Percentiles rank a stretch among this genome's conserved stretches.
phyloP scores from a whole-genome alignment of 1,140 invertebrate species.

The Sinella curviseta region DNA sequence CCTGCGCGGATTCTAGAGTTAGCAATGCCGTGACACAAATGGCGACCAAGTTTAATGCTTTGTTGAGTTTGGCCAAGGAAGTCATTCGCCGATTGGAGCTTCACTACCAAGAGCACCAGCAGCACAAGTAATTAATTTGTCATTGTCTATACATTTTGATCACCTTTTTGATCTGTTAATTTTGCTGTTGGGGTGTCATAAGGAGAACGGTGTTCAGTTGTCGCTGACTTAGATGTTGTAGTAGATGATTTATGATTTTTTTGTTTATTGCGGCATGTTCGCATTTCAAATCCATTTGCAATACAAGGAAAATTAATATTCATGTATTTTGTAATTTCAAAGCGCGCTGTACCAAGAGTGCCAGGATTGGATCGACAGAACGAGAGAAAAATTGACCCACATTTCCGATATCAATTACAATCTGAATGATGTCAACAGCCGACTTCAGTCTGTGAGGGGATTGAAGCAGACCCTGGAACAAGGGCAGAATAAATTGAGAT shows the following conservation, averaged over 20 bases:
- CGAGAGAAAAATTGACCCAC: constrained; percentile 76
- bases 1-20: constrained; percentile 87
- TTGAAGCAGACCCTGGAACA: constrained; percentile 83
- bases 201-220: too few relatives aligned
- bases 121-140: too few relatives aligned
- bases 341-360: constrained; percentile 84
- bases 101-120: constrained; percentile 89
- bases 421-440: constrained; percentile 76
- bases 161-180: too few relatives aligned
- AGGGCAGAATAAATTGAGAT: constrained; percentile 82
- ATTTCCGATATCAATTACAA: constrained; percentile 75
- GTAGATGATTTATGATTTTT: too few relatives aligned
- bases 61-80: constrained; percentile 89
- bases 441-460: constrained; percentile 78
- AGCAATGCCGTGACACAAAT: constrained; percentile 91
- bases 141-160: too few relatives aligned
- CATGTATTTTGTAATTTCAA: too few relatives aligned
- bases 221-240: too few relatives aligned
- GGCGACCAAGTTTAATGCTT: constrained; percentile 88
- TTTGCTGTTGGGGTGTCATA: too few relatives aligned
- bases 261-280: too few relatives aligned
- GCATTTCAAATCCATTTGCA: too few relatives aligned
- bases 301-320: too few relatives aligned
- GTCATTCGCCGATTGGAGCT: constrained; percentile 85
- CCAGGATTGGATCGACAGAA: constrained; percentile 85